Conservation (phyloP, 2,888 invertebrate genomes). For the Drosophila meridionalis region DNA sequence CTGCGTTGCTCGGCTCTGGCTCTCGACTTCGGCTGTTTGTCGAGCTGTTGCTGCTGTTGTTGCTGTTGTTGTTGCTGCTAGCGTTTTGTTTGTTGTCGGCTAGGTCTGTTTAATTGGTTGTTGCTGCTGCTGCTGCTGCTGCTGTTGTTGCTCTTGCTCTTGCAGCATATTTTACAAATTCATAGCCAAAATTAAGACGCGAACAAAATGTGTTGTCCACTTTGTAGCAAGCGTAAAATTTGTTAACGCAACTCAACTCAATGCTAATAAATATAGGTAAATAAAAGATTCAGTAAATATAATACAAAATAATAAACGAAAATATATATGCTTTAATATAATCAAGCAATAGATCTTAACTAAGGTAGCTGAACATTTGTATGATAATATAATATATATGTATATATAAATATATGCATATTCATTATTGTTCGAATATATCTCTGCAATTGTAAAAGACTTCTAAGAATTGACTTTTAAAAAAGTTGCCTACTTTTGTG, state of each 20-base stretch:
- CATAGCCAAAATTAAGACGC: conserved; percentile 14
- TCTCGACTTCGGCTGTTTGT: conserved; percentile 34
- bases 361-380: no score
- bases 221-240: neutral
- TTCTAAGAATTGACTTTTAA: no score
- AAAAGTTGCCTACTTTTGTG: no score
- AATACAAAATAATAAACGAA: no score
- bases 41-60: conserved; percentile 14
- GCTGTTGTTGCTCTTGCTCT: conserved; percentile 2
- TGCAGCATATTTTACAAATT: conserved; percentile 21
- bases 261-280: no score
- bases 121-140: conserved; percentile 9
- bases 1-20: conserved; percentile 24
- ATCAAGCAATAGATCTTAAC: neutral
- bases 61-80: conserved; percentile 6
- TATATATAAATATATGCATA: no score
- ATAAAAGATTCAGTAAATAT: no score
- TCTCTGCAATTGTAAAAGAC: no score
- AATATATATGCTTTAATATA: no score
- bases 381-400: no score
- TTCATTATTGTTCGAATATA: no score
- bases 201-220: conserved; percentile 8
- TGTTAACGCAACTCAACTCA: neutral
- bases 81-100: conserved; percentile 54
- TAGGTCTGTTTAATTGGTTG: conserved; percentile 47